Percentiles rank a stretch among this genome's conserved stretches.
Evolutionary conservation across 2,888 invertebrate genomes (phyloP).

Genomic region (Drosophila fulvimacula): DNA sequence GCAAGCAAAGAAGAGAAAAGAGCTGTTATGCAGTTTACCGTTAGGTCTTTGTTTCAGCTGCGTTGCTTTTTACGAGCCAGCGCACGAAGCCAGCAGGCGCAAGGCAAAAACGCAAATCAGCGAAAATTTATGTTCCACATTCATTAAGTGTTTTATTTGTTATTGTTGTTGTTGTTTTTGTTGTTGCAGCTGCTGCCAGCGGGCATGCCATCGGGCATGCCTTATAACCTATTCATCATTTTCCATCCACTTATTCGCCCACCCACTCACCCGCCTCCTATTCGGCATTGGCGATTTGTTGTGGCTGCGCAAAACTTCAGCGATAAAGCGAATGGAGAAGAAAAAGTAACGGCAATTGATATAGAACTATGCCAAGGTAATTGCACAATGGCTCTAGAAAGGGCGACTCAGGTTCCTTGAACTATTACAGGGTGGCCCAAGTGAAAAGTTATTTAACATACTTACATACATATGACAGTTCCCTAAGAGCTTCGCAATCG

Average conservation of each 20-base stretch:
- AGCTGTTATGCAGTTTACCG: conserved; percentile 31
- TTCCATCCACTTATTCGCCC: conserved; percentile 25
- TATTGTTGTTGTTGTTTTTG: conserved; percentile 18
- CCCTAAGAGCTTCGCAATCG: neutral
- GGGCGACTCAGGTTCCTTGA: conserved; percentile 40
- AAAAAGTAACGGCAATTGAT: conserved; percentile 20
- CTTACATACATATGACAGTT: too few relatives aligned
- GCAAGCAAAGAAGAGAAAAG: conserved; percentile 29
- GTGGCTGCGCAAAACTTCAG: conserved; percentile 64
- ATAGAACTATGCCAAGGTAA: conserved; percentile 52
- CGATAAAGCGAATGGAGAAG: conserved; percentile 61
- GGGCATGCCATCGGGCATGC: conserved; percentile 55
- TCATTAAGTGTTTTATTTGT: conserved; percentile 26
- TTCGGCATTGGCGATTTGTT: conserved; percentile 61
- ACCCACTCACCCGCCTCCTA: conserved; percentile 24
- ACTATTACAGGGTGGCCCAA: conserved; percentile 8
- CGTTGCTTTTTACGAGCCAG: conserved; percentile 23
- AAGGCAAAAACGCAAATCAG: conserved; percentile 39
- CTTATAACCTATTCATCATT: conserved; percentile 27
- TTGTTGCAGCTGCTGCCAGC: conserved; percentile 22
- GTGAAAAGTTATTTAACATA: neutral
- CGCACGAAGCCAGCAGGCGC: conserved; percentile 15
- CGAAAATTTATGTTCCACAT: conserved; percentile 62
- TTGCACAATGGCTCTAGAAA: conserved; percentile 11
- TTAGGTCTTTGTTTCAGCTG: conserved; percentile 25